Evolutionary conservation across 2,113 vertebrate species (phyloP).

Genomic region (Syngnathus scovelli): DNA sequence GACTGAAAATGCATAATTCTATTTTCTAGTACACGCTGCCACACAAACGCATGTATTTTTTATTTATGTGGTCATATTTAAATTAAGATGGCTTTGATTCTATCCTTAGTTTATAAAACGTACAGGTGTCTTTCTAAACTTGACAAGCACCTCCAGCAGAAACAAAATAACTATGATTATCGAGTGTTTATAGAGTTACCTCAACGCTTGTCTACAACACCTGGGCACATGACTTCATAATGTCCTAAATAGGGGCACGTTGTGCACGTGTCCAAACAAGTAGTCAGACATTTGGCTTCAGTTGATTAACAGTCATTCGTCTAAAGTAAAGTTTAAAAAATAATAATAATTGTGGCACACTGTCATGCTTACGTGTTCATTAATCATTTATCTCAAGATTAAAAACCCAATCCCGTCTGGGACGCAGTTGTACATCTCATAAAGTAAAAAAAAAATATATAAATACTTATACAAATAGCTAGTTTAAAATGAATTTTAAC

Average conservation of each 20-base stretch:
- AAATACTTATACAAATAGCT: too few relatives aligned
- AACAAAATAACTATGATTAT: constrained; percentile 31
- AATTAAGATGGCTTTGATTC: not conserved
- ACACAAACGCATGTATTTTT: too few relatives aligned
- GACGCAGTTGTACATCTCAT: too few relatives aligned
- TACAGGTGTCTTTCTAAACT: not conserved
- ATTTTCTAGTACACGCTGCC: too few relatives aligned
- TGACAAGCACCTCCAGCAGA: not conserved
- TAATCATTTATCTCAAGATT: too few relatives aligned
- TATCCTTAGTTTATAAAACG: not conserved
- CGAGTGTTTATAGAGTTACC: constrained; percentile 15
- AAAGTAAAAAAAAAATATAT: too few relatives aligned
- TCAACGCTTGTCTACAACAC: constrained; percentile 37
- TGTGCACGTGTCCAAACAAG: constrained; percentile 2
- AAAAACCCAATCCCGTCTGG: too few relatives aligned
- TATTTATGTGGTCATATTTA: not conserved
- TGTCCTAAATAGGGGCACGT: constrained; percentile 19
- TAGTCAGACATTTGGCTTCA: not conserved
- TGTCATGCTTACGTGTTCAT: too few relatives aligned
- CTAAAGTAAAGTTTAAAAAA: not conserved
- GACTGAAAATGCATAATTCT: not conserved
- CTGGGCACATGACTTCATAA: constrained; percentile 32
- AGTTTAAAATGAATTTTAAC: too few relatives aligned
- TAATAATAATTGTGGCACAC: too few relatives aligned
- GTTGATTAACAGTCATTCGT: not conserved